These are phyloP conservation scores for Pseudococcus jackbeardsleyi DNA, from an alignment of 2,888 invertebrate species.

Conservation along the genomic window DNA sequence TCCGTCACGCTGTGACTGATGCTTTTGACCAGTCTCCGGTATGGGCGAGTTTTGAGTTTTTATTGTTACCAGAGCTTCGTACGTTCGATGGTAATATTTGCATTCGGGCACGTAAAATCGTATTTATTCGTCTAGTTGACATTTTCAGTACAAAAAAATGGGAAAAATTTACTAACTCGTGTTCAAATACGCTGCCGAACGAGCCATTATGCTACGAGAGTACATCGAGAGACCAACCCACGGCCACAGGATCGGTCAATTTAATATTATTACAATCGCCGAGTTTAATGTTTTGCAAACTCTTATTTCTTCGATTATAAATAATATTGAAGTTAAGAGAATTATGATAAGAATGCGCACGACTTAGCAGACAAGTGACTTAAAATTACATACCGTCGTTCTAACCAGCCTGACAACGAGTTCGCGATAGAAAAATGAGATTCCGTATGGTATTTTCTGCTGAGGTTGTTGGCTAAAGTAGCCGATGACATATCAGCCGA, in stretches of 20 bases:
- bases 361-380: constrained; percentile 62
- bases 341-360: constrained; percentile 65
- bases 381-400: constrained; percentile 59
- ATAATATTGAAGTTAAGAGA: constrained; percentile 63
- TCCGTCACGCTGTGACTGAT: constrained; percentile 10
- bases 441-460: constrained; percentile 34
- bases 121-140: background rate
- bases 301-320: constrained; percentile 57
- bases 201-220: too few relatives aligned
- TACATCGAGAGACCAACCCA: background rate
- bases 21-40: background rate
- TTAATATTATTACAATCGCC: constrained; percentile 48
- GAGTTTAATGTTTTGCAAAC: constrained; percentile 59
- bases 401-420: constrained; percentile 50
- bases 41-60: background rate
- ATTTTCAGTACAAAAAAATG: background rate
- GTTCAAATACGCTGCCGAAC: background rate
- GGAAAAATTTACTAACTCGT: background rate
- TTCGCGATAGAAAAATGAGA: constrained; percentile 55
- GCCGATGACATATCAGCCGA: constrained; percentile 63
- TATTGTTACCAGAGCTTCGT: background rate
- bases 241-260: constrained; percentile 33
- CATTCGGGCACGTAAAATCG: background rate
- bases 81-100: background rate
- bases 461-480: constrained; percentile 43